phyloP scores from a whole-genome alignment of 2,888 invertebrate genomes.

The Ametastegia equiseti region DNA sequence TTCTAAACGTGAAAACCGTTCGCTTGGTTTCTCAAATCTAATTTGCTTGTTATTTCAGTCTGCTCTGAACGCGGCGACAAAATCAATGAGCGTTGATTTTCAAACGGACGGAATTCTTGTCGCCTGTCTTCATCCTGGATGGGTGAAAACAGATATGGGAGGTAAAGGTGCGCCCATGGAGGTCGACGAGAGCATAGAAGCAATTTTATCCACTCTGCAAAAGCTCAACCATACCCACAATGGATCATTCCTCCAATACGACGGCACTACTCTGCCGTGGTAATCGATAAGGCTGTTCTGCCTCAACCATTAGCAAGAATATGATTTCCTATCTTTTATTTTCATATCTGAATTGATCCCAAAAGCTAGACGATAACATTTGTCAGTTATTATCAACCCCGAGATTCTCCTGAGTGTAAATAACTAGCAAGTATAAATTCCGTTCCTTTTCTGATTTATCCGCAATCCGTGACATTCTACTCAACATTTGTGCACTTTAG shows the following conservation, averaged over 20 bases:
- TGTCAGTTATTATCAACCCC: background rate
- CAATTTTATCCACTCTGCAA: slow-evolving; percentile 83
- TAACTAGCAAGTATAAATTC: background rate
- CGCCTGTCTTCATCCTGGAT: slow-evolving; percentile 90
- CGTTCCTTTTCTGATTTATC: background rate
- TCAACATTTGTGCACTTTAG: background rate
- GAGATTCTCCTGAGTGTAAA: background rate
- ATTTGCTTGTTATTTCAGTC: slow-evolving; percentile 83
- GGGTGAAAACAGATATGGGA: slow-evolving; percentile 95
- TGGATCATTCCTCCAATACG: slow-evolving; percentile 88
- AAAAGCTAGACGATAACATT: background rate
- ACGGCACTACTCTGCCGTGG: slow-evolving; percentile 87
- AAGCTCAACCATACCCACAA: slow-evolving; percentile 82
- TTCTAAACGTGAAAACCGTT: slow-evolving; percentile 44
- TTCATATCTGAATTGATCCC: background rate
- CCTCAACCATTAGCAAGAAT: background rate
- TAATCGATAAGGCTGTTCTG: slow-evolving; percentile 71
- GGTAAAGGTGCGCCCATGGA: slow-evolving; percentile 88
- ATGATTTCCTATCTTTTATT: background rate
- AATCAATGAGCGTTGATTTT: slow-evolving; percentile 90
- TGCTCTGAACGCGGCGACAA: slow-evolving; percentile 91
- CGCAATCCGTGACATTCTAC: background rate
- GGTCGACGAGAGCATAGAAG: slow-evolving; percentile 82
- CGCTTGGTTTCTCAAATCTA: slow-evolving; percentile 1
- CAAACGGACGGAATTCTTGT: slow-evolving; percentile 86